Conservation (phyloP, 2,888 invertebrate species). For the Theretra japonica region DNA sequence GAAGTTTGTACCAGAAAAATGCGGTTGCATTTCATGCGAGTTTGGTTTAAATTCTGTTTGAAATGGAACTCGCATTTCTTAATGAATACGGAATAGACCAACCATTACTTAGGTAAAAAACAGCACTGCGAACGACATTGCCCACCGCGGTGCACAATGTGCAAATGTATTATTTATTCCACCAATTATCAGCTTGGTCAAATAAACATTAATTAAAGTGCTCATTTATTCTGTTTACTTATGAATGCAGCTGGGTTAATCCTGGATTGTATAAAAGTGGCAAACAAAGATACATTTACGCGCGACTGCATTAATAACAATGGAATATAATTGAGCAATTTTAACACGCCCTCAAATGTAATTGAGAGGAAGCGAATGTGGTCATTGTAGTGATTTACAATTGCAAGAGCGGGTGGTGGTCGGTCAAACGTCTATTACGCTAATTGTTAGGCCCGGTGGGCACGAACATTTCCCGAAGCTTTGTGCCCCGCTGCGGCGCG, state of each 20-base stretch:
- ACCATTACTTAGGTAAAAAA: neutral
- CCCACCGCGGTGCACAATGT: neutral
- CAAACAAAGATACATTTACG: neutral
- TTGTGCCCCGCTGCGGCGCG: conserved; percentile 56
- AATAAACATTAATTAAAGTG: conserved; percentile 8
- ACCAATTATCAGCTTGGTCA: neutral
- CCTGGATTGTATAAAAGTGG: neutral
- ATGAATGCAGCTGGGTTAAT: neutral
- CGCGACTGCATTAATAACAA: neutral
- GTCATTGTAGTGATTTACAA: conserved; percentile 45
- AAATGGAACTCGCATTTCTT: conserved; percentile 29
- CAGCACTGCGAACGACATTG: neutral
- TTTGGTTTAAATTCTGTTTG: conserved; percentile 23
- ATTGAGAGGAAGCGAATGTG: conserved; percentile 22
- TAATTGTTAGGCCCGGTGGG: conserved; percentile 58
- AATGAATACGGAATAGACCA: neutral
- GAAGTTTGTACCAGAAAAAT: conserved; percentile 33
- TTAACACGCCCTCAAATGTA: conserved; percentile 5
- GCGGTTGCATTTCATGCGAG: conserved; percentile 24
- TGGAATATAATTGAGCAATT: conserved; percentile 5
- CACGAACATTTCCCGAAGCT: conserved; percentile 58
- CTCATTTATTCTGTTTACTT: neutral
- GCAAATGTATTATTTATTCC: neutral
- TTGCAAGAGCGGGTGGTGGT: conserved; percentile 35
- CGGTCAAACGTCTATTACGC: conserved; percentile 63